Evolutionary conservation across 2,113 vertebrate genomes (phyloP).

Genomic region (Rhombomys opimus): DNA sequence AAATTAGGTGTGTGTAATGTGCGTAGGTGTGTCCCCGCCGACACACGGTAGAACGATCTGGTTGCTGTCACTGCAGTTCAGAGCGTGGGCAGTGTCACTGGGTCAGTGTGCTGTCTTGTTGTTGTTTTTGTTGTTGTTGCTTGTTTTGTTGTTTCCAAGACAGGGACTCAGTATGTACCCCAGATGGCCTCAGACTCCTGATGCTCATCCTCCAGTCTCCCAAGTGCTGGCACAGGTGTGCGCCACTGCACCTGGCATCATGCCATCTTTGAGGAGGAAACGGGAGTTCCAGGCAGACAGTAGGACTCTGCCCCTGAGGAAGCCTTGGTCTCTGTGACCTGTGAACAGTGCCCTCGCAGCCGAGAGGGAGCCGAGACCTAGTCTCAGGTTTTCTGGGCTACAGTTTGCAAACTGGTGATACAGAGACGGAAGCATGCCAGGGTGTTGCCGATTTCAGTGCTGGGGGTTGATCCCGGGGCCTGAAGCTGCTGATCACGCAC

Average conservation of each 20-base stretch:
- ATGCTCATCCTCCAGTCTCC: not conserved
- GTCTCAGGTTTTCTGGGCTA: not conserved
- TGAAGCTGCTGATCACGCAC: not conserved
- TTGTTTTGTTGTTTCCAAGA: not conserved
- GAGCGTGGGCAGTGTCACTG: not conserved
- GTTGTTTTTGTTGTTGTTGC: too few relatives aligned
- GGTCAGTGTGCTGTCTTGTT: not conserved
- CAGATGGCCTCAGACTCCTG: not conserved
- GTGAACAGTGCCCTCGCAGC: not conserved
- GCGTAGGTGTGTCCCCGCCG: not conserved
- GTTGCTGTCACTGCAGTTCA: not conserved
- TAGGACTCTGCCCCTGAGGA: not conserved
- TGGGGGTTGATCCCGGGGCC: not conserved
- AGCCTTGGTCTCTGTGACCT: not conserved
- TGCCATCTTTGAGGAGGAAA: not conserved
- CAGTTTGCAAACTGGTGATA: not conserved
- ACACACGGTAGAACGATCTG: rapidly evolving
- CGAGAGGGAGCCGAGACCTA: not conserved
- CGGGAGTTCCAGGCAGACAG: not conserved
- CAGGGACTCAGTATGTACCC: not conserved
- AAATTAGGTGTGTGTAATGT: not conserved
- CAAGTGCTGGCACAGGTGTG: not conserved
- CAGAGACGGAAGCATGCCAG: too few relatives aligned
- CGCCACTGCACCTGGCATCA: not conserved
- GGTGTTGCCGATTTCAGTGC: not conserved